These are phyloP conservation scores for Caracal caracal DNA, from an alignment of 2,113 vertebrate genomes.

Conservation along the genomic window DNA sequence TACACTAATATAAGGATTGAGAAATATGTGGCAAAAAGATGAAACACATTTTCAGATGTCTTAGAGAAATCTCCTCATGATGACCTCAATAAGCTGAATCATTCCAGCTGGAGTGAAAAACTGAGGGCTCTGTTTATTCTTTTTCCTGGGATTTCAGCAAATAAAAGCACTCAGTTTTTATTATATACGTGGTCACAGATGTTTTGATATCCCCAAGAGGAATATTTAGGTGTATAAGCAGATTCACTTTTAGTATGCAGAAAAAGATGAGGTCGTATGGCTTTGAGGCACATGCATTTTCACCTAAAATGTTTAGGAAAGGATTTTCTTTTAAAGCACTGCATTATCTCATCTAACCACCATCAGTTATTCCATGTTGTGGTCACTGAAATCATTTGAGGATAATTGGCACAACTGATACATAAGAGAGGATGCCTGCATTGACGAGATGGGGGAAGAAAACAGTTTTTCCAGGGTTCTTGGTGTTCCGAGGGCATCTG, in stretches of 20 bases:
- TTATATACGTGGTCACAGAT: background rate
- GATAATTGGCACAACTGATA: background rate
- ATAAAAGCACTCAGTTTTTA: background rate
- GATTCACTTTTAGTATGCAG: background rate
- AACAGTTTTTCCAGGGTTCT: background rate
- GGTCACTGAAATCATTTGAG: background rate
- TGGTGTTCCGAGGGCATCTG: background rate
- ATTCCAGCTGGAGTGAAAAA: background rate
- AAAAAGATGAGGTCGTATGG: background rate
- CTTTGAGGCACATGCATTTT: background rate
- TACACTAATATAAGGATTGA: background rate
- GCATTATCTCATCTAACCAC: background rate
- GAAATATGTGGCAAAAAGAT: background rate
- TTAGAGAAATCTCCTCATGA: background rate
- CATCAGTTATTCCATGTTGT: background rate
- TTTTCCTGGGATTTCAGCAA: background rate
- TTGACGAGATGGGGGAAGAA: background rate
- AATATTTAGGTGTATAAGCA: background rate
- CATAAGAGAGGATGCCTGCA: background rate
- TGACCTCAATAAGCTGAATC: background rate
- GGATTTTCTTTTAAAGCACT: slow-evolving; percentile 31
- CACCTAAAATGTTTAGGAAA: background rate
- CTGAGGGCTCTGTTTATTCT: background rate
- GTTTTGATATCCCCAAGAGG: background rate
- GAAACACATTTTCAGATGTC: background rate